A percentile compares a stretch with the other conserved stretches of the same genome.
These are phyloP conservation scores for Scaptomyza graminum DNA, from an alignment of 1,140 invertebrate genomes.

Conservation along the genomic window DNA sequence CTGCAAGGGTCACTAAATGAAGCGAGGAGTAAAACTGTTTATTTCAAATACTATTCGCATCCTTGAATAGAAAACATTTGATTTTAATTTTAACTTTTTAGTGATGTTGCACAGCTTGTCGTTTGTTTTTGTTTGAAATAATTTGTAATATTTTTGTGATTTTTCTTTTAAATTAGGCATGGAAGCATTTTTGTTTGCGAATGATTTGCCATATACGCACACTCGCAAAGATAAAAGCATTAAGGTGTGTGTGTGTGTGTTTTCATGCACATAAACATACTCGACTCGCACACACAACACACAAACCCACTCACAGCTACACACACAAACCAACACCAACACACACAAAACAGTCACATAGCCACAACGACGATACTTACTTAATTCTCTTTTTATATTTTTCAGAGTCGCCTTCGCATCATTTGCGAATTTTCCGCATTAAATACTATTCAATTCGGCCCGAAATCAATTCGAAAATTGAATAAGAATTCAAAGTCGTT, in stretches of 20 bases:
- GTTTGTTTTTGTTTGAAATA: constrained; percentile 7
- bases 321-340: constrained; percentile 27
- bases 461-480: constrained; percentile 43
- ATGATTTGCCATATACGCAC: constrained; percentile 44
- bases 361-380: constrained; percentile 70
- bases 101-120: background rate
- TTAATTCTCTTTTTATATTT: constrained; percentile 67
- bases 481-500: constrained; percentile 37
- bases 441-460: constrained; percentile 56
- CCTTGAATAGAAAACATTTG: too few relatives aligned
- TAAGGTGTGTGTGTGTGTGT: constrained; percentile 23
- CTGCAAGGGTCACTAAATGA: constrained; percentile 12
- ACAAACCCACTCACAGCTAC: constrained; percentile 19
- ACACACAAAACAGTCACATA: constrained; percentile 52
- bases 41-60: too few relatives aligned
- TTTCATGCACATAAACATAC: constrained; percentile 38
- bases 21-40: background rate
- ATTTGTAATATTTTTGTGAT: constrained; percentile 4
- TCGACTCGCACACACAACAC: constrained; percentile 25
- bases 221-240: constrained; percentile 24
- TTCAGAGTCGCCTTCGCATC: constrained; percentile 61
- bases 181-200: constrained; percentile 47
- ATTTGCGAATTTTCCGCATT: constrained; percentile 78
- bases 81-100: background rate
- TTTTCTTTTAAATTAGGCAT: constrained; percentile 42